Evolutionary conservation across 2,113 vertebrate genomes (phyloP), one percentile per base, ranked within the genome.

Genomic region (Heterotilapia buettikoferi): DNA sequence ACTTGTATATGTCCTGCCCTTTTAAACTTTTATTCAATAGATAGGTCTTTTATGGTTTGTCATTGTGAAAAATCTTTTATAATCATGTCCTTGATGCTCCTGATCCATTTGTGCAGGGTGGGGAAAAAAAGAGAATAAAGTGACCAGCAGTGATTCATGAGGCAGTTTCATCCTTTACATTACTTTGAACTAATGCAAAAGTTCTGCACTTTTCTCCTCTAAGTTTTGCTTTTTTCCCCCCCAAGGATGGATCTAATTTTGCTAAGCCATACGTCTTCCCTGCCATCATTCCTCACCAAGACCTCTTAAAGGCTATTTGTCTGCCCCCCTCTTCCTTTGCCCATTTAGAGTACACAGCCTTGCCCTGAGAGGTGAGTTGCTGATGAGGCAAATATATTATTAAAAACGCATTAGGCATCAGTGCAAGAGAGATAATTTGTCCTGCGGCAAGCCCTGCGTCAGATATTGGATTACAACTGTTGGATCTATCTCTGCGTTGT

Each of bases 381-480:
- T 95, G 95, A 96, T 92, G 89, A 91, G 88, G 94, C 91, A 33
- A 90, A 93, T 94, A 71, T 94, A 86, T 96, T 96, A 96, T 95
- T 94, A 94, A 96, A 91, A 94, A 93, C 8, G 12, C 93, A 95
- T 95, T 93, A 95, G 92, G 87, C 88, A 88, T 90, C 71, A 81
- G 21, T 40, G 85, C n/a, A 19, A 83, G 86, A 66, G 43, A 84
- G 84, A 86, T 90, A 9, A 90, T 89, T 76, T 85, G 52, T 88
- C 78, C 80, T 38, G 78, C 68, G 45, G 66, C 52, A 1, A 78
- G 78, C 86, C 31, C 53, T 52, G 87, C 79, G 21, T 90, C 52
- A 81, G 56, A 85, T 82, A 83, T 86, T 80, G 31, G 71, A 54
- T 90, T 90, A 76, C 63, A 21, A 7, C 36, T 57, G 71, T 63